A percentile compares a stretch with the other conserved stretches of the same genome.
Evolutionary conservation across 1,140 invertebrate genomes (phyloP).

Genomic region (Limonius californicus): DNA sequence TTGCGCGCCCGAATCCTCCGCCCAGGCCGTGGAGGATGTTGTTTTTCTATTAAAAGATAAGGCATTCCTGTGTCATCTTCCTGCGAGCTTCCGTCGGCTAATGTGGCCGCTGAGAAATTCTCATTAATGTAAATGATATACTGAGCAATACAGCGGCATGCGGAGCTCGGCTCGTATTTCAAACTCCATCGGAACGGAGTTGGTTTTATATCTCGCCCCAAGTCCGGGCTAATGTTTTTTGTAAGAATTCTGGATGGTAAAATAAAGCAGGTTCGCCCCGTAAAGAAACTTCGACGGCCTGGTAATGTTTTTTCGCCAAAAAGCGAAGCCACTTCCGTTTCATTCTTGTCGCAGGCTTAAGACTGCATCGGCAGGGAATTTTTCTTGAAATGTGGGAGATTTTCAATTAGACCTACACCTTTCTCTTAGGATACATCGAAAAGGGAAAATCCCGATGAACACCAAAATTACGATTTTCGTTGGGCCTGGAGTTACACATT

Average conservation of each 20-base stretch:
- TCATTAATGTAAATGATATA: constrained; percentile 32
- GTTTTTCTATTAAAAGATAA: constrained; percentile 32
- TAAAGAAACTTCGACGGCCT: background rate
- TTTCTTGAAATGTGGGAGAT: too few species aligned
- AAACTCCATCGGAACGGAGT: constrained; percentile 23
- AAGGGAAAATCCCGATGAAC: too few species aligned
- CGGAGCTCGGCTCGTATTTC: constrained; percentile 25
- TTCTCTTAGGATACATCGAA: too few species aligned
- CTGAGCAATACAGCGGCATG: constrained; percentile 25
- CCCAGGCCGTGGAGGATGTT: constrained; percentile 16
- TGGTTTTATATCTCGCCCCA: constrained; percentile 17
- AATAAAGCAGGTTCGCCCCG: background rate
- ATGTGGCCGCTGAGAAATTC: constrained; percentile 31
- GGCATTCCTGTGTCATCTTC: constrained; percentile 27
- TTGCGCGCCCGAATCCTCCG: constrained; percentile 17
- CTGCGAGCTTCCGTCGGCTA: constrained; percentile 28
- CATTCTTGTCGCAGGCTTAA: too few species aligned
- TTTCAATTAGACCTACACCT: too few species aligned
- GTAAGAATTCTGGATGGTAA: background rate
- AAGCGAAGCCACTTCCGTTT: too few species aligned
- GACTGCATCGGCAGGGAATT: too few species aligned
- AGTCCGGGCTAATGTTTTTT: constrained; percentile 1
- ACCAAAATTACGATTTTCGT: too few species aligned
- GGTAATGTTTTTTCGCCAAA: background rate
- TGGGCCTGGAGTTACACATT: too few species aligned